phyloP scores from a whole-genome alignment of 1,140 invertebrate species.

The Ceratina japonica region DNA sequence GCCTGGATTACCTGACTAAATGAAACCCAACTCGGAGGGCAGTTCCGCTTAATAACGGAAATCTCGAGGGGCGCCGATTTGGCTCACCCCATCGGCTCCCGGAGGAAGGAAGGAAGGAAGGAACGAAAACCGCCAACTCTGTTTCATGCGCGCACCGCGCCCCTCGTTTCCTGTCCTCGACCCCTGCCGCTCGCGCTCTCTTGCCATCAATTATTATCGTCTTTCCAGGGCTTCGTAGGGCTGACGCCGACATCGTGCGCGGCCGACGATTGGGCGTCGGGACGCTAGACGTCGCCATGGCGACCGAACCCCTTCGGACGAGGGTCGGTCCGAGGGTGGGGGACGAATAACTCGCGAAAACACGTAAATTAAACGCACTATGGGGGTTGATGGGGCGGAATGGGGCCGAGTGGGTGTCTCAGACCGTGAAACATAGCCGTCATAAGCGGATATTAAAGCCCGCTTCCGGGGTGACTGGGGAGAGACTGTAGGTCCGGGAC shows the following conservation, averaged over 20 bases:
- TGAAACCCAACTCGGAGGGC: constrained; percentile 41
- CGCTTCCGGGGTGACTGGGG: constrained; percentile 51
- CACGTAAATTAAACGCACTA: constrained; percentile 79
- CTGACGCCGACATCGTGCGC: constrained; percentile 61
- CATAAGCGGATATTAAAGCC: constrained; percentile 77
- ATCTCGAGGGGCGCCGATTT: constrained; percentile 57
- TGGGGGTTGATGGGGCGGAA: constrained; percentile 77
- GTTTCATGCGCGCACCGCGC: constrained; percentile 2
- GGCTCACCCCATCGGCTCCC: constrained; percentile 22
- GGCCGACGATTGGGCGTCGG: constrained; percentile 68
- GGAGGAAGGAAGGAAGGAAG: constrained; percentile 38
- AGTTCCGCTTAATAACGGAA: constrained; percentile 47
- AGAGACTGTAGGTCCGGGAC: constrained; percentile 20
- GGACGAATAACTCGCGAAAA: constrained; percentile 78
- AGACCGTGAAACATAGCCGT: constrained; percentile 74
- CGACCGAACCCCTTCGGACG: constrained; percentile 63
- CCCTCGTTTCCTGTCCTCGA: neutral
- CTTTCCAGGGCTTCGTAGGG: constrained; percentile 56
- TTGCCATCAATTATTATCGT: constrained; percentile 64
- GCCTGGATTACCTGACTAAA: constrained; percentile 36
- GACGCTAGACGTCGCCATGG: constrained; percentile 64
- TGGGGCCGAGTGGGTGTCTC: constrained; percentile 69
- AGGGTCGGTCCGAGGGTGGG: constrained; percentile 52
- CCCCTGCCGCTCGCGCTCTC: constrained; percentile 23
- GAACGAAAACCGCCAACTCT: constrained; percentile 54